These are phyloP conservation scores for Schizopygopsis malacanthus DNA, from an alignment of 2,797 vertebrate species.

Conservation along the genomic window DNA sequence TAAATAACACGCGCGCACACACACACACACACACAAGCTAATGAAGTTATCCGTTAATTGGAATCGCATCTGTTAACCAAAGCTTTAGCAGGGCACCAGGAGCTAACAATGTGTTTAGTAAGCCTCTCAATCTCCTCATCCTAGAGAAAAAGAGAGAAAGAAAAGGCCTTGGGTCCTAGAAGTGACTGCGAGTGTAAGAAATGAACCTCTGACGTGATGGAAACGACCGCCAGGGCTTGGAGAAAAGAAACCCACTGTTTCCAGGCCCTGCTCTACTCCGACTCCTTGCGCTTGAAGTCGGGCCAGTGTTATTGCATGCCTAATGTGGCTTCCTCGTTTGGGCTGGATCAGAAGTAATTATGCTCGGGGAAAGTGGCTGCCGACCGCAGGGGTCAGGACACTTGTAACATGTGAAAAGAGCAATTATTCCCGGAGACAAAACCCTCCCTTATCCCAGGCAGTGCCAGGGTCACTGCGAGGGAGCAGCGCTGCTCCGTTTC, in stretches of 20 bases:
- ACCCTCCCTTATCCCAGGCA: constrained; percentile 82
- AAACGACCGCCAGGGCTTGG: constrained; percentile 72
- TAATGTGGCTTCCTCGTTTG: constrained; percentile 83
- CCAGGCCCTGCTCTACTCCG: constrained; percentile 77
- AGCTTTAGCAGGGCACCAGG: constrained; percentile 72
- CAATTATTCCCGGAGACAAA: constrained; percentile 87
- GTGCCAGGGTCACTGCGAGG: constrained; percentile 80
- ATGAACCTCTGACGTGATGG: constrained; percentile 82
- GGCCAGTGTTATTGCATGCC: constrained; percentile 82
- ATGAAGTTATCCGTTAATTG: constrained; percentile 85
- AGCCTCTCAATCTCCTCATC: constrained; percentile 63
- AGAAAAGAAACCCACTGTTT: constrained; percentile 78
- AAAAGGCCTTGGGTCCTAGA: constrained; percentile 72
- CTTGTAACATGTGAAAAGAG: constrained; percentile 88
- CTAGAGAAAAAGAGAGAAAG: background rate
- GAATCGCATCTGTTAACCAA: constrained; percentile 79
- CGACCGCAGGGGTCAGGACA: constrained; percentile 84
- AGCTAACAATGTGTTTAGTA: constrained; percentile 79
- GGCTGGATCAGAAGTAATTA: constrained; percentile 85
- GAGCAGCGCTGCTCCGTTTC: constrained; percentile 77
- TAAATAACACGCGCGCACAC: background rate
- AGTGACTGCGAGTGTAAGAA: constrained; percentile 81
- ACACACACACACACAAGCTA: constrained; percentile 65
- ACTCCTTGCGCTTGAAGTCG: constrained; percentile 78
- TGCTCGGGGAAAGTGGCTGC: constrained; percentile 78